Base-by-base conservation (phyloP, 2,113 vertebrate species). In the Collichthys lucidus region DNA sequence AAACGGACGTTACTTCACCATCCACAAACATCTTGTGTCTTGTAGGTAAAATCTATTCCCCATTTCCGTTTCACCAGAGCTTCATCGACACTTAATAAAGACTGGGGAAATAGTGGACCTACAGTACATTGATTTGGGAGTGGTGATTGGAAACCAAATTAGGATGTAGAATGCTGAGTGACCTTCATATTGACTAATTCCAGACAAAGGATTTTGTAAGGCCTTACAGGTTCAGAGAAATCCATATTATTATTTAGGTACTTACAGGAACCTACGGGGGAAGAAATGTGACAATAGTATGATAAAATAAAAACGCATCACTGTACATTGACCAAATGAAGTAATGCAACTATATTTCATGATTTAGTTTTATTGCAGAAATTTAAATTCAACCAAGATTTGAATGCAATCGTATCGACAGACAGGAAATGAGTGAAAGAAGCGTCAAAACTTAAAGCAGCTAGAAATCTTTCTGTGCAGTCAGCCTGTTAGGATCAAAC, bases 111-210 rank as follows among this genome's bases (percentile, higher is more conserved):
- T 46, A 75, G 20, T 72, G 56, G 19, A 80, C 66, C 46, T 40
- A 40, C 35, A 40, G 35, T 16, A 60, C 47, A 90, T 74, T 83
- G 77, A 88, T 83, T 76, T 55, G 19, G 35, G 40, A 84, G 70
- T 53, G 71, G 82, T 75, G 86, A 86, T 83, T 83, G 74, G 86
- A 83, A 88, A 86, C 53, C 80, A 87, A 89, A 85, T 89, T 70
- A 88, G 68, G 69, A 64, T 77, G 74, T 26, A 50, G 57, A 89
- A 88, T 49, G 67, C 42, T 74, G 63, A 80, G 63, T 75, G 88
- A 90, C 85, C 78, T 76, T 83, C 53, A 35, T 79, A 91, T 84
- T 83, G 86, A 87, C 82, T 85, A 53, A 78, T 65, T 55, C 77
- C 47, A 24, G 55, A 76, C 29, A 87, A 77, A 73, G 24, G 53